Percentiles rank a stretch among this genome's conserved stretches.
Conservation (phyloP, 2,113 vertebrate genomes). For the Ivindomyrus marchei region DNA sequence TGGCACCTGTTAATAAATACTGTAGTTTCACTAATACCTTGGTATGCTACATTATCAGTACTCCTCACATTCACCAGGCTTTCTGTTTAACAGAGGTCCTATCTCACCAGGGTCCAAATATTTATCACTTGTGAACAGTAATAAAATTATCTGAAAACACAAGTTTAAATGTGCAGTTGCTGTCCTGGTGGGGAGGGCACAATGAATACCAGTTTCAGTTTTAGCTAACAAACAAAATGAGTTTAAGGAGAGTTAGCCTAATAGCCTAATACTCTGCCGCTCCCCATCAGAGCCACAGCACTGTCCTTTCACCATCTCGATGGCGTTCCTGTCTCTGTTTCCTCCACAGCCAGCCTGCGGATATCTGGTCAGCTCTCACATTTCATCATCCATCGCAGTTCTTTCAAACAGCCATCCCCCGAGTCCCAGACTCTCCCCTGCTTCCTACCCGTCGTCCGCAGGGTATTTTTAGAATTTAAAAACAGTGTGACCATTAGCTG, state of each 20-base stretch:
- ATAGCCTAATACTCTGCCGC: not conserved
- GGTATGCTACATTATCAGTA: not conserved
- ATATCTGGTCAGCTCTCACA: not conserved
- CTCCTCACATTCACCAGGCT: not conserved
- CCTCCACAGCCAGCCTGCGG: not conserved
- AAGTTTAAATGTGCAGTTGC: not conserved
- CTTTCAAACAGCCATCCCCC: not conserved
- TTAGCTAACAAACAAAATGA: not conserved
- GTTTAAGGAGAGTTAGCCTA: not conserved
- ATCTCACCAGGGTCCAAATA: not conserved
- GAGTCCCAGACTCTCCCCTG: not conserved
- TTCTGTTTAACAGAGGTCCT: not conserved
- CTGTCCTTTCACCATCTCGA: not conserved
- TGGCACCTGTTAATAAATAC: not conserved
- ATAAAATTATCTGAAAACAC: not conserved
- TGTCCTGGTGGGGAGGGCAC: not conserved
- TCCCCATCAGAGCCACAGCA: not conserved
- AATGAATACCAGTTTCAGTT: not conserved
- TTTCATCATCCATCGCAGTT: slow-evolving; percentile 26
- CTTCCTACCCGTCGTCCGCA: slow-evolving; percentile 22
- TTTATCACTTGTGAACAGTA: not conserved
- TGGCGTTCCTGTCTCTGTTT: not conserved
- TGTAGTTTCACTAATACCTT: not conserved
- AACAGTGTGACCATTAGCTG: not conserved
- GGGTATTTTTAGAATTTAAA: slow-evolving; percentile 42